Conservation (phyloP, 2,797 vertebrate species). For the Hydrophis major region DNA sequence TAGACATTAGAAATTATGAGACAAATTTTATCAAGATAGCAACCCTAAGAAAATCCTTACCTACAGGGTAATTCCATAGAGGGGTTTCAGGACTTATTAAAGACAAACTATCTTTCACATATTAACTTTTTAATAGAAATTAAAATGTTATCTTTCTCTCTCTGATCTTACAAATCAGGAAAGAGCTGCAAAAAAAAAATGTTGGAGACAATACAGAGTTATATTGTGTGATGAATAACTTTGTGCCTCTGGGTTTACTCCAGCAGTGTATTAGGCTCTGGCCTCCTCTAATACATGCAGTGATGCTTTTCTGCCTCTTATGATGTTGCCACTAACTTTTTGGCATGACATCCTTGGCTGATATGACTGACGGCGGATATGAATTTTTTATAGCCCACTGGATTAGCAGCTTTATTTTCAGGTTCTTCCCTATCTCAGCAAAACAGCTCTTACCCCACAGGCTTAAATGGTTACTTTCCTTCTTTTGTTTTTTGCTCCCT, state of each 20-base stretch:
- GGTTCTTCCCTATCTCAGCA: constrained; percentile 38
- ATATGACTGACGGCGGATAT: constrained; percentile 47
- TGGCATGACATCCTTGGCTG: constrained; percentile 29
- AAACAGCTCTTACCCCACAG: constrained; percentile 47
- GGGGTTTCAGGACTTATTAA: constrained; percentile 3
- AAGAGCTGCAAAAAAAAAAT: constrained; percentile 43
- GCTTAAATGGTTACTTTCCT: constrained; percentile 50
- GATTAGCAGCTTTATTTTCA: constrained; percentile 37
- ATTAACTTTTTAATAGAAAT: constrained; percentile 46
- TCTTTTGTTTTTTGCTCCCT: not conserved
- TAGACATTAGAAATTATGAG: constrained; percentile 27
- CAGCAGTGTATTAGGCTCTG: constrained; percentile 43
- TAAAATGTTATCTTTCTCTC: constrained; percentile 46
- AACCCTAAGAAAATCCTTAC: constrained; percentile 10
- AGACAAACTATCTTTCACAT: not conserved
- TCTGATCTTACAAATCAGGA: constrained; percentile 61
- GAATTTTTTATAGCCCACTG: constrained; percentile 45
- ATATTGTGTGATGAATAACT: constrained; percentile 50
- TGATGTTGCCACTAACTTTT: constrained; percentile 45
- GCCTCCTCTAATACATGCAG: constrained; percentile 45
- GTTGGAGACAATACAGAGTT: constrained; percentile 27
- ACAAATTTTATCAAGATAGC: constrained; percentile 29
- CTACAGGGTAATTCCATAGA: constrained; percentile 41
- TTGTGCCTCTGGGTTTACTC: constrained; percentile 49
- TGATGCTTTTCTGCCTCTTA: constrained; percentile 58